Base-by-base conservation (phyloP, 2,113 vertebrate genomes). In the Rhipidura dahli region DNA sequence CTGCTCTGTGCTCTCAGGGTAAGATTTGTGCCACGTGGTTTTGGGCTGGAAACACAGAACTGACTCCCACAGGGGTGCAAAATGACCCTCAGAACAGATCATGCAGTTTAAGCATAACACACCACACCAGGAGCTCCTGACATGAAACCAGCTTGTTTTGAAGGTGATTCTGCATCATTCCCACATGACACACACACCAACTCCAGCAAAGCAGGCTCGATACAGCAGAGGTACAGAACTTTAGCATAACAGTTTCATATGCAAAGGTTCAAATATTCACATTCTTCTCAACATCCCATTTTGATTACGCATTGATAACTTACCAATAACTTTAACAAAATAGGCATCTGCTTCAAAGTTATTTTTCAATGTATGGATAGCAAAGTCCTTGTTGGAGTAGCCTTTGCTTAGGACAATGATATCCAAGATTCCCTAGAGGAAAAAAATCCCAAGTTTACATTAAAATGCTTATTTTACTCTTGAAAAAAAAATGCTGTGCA, bases 281-380 rank as follows among this genome's bases (percentile, higher is more conserved):
- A 42, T 40, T 37, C 31, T 59, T 89, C 16, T 69, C 54, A 78
- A 64, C 9, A 30, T 68, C 21, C 22, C 35, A 19, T 83, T 87
- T 42, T 61, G 35, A 80, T 60, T 50, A 72, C 21, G 39, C 30
- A 63, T 23, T 45, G 61, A 51, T 53, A 94, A 98, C 99, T 99
- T 97, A 99, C 99, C 99, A 94, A 99, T 99, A 94, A 99, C 99
- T 98, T 99, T 99, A 83, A 99, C 99, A 88, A 99, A 99, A 96
- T 99, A 99, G 54, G 99, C 99, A 85, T 99, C 99, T 5, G 98
- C 99, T 98, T 99, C 99, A 64, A 99, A 99, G 97, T 99, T 99
- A 97, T 99, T 99, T 98, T 99, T 99, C 93, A 99, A 96, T 47
- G 98, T 98, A 53, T 99, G 98, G 95, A 99, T 99, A 94, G 97